Base-by-base conservation (phyloP, 2,888 invertebrate species). In the Uloborus plumipes region DNA sequence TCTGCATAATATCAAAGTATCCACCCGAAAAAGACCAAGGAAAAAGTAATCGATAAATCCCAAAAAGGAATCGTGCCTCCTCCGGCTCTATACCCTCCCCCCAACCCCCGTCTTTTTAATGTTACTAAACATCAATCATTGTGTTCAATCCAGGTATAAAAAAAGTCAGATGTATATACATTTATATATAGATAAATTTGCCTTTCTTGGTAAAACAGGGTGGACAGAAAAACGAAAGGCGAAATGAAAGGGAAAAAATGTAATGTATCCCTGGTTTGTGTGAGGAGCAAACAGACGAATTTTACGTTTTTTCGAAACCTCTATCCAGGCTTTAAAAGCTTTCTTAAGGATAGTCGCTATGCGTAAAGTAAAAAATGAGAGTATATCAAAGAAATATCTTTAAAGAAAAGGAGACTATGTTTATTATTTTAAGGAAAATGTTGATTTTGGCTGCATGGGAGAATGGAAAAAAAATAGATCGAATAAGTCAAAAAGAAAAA, bases 121-220 rank as follows among this genome's bases (percentile, higher is more conserved):
- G 80, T 81, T 81, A 50, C 80, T 81, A 81, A 81, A 81, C 80
- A 81, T 81, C 80, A 81, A 81, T 81, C 80, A 81, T 81, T 74
- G 80, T 81, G 80, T 75, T 74, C 80, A 81, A 81, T 81, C 80
- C 80, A 81, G 80, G 80, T 81, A 81, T 69, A 64, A 58, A 70
- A 69, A 59, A 70, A 81, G 49, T 61, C 47, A 67, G 18, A 69
- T 58, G 59, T 18, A 51, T 49, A 71, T 58, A 74, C 58, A 50
- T 70, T 69, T 76, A 69, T 59, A 79, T 73, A 62, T 74, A 80
- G 69, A 81, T 74, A 81, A 81, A 74, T 81, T 81, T 81, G 74
- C 74, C 80, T 73, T 81, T 18, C 49, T 64, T 74, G 72, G 49
- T 59, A 67, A 72, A 65, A 72, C 26, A 58, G 51, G 71, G 22